These are phyloP conservation scores for Micromys minutus DNA, from an alignment of 2,113 vertebrate species.

Conservation along the genomic window DNA sequence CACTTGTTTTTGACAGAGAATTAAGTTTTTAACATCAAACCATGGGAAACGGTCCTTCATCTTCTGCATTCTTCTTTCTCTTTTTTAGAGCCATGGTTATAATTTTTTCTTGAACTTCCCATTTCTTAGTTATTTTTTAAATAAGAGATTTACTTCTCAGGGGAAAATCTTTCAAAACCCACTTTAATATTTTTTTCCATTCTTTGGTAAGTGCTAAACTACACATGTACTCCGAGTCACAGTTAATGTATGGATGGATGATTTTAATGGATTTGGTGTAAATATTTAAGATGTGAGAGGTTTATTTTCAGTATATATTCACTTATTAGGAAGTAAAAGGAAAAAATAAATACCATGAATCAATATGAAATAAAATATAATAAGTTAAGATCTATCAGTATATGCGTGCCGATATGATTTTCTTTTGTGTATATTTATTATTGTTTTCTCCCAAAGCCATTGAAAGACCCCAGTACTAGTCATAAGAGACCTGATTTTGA, in stretches of 20 bases:
- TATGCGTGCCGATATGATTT: not conserved
- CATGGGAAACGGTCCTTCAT: not conserved
- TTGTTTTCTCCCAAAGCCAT: not conserved
- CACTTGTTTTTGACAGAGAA: not conserved
- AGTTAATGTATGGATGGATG: not conserved
- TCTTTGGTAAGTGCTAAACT: not conserved
- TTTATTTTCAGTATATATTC: not conserved
- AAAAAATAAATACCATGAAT: not conserved
- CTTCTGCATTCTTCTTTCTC: not conserved
- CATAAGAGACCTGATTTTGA: not conserved
- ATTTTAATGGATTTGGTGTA: not conserved
- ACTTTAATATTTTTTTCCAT: not conserved
- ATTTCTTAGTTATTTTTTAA: not conserved
- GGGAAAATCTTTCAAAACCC: not conserved
- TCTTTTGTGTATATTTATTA: not conserved
- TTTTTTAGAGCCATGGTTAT: not conserved
- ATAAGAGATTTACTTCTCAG: not conserved
- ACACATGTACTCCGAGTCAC: not conserved
- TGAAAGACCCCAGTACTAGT: not conserved
- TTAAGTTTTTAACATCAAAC: not conserved
- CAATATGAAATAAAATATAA: not conserved
- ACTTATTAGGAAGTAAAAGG: not conserved
- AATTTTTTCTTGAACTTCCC: not conserved
- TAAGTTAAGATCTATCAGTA: not conserved
- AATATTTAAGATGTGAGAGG: not conserved